Conservation (phyloP, 2,113 vertebrate genomes). For the Myotis brandtii region DNA sequence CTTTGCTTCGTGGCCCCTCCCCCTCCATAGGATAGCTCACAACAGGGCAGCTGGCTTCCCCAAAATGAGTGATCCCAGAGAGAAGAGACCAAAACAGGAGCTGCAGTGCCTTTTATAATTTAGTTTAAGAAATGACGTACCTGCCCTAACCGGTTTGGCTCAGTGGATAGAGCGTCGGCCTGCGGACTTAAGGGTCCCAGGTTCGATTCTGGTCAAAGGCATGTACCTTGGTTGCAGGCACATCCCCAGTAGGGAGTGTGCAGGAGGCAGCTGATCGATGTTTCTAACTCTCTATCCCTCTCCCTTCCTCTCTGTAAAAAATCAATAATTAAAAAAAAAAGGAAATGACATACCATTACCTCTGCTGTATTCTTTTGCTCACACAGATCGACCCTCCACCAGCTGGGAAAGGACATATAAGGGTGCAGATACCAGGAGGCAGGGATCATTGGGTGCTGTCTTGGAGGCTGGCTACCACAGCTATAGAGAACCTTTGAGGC, state of each 20-base stretch:
- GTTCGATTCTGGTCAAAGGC: too few species aligned
- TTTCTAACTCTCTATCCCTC: too few species aligned
- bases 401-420: not conserved
- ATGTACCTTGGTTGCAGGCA: too few species aligned
- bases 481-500: not conserved
- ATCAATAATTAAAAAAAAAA: too few species aligned
- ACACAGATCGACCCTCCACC: not conserved
- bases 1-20: not conserved
- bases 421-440: not conserved
- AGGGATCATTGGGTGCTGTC: not conserved
- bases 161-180: too few species aligned
- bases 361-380: slow-evolving; percentile 7
- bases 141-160: too few species aligned
- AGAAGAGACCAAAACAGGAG: not conserved
- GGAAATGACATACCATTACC: not conserved
- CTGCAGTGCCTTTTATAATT: not conserved
- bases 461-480: not conserved
- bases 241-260: too few species aligned
- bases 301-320: too few species aligned
- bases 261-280: too few species aligned
- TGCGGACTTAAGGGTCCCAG: too few species aligned
- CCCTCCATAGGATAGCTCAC: not conserved
- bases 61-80: not conserved
- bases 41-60: not conserved
- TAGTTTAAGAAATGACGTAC: not conserved